These are phyloP conservation scores for Vulpes vulpes DNA, from an alignment of 2,113 vertebrate species.

Conservation along the genomic window DNA sequence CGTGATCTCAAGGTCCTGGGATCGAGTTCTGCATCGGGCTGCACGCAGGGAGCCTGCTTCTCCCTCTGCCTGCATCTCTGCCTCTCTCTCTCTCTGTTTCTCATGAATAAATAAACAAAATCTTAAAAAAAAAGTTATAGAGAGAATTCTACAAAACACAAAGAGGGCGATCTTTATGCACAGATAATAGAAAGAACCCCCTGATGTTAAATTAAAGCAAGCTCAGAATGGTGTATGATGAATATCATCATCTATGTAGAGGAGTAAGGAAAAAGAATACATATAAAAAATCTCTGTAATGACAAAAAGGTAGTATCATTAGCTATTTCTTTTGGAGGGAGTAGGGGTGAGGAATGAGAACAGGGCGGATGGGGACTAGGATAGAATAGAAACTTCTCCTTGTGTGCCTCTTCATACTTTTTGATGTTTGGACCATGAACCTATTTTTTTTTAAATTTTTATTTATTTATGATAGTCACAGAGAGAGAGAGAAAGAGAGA, in stretches of 20 bases:
- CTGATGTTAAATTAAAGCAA: neutral
- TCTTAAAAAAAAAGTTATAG: neutral
- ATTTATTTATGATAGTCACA: too few species aligned
- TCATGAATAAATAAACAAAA: too few species aligned
- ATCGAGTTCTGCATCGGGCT: too few species aligned
- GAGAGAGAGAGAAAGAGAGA: too few species aligned
- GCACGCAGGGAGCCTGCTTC: too few species aligned
- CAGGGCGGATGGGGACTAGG: neutral
- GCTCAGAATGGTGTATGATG: neutral
- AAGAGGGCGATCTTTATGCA: neutral
- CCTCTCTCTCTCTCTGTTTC: too few species aligned
- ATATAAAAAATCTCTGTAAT: neutral
- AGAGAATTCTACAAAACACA: neutral
- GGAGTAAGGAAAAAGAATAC: neutral
- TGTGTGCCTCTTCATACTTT: neutral
- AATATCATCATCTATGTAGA: neutral
- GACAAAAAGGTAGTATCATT: neutral
- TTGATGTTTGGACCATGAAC: neutral
- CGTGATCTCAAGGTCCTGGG: too few species aligned
- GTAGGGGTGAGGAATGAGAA: neutral
- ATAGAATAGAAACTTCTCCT: neutral
- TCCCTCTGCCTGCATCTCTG: too few species aligned
- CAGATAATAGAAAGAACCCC: neutral
- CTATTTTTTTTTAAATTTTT: neutral
- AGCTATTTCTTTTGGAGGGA: neutral